Evolutionary conservation across 2,888 invertebrate species (phyloP).

Genomic region (Mechanitis mazaeus): DNA sequence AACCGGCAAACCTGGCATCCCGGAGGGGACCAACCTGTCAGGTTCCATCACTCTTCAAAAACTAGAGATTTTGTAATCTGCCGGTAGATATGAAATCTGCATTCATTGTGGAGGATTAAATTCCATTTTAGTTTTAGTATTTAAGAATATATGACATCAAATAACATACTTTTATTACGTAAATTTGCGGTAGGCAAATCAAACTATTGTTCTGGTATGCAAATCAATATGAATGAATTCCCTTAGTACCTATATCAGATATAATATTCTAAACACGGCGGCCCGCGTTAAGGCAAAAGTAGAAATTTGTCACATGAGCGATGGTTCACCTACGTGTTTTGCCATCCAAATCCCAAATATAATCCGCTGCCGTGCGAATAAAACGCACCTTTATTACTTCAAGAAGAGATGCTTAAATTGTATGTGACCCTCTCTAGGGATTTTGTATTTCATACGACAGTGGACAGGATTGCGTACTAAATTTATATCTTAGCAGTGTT

Average conservation of each 20-base stretch:
- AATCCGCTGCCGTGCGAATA: constrained; percentile 68
- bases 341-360: constrained; percentile 72
- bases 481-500: constrained; percentile 67
- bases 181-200: constrained; percentile 17
- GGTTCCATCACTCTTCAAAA: constrained; percentile 40
- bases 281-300: constrained; percentile 74
- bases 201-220: constrained; percentile 51
- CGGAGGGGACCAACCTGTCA: constrained; percentile 50
- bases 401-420: constrained; percentile 72
- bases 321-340: constrained; percentile 76
- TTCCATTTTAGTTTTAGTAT: background rate
- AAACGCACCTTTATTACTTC: constrained; percentile 76
- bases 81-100: background rate
- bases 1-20: constrained; percentile 61
- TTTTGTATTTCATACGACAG: constrained; percentile 63
- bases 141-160: background rate
- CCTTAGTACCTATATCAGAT: constrained; percentile 52
- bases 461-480: constrained; percentile 60
- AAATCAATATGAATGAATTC: constrained; percentile 68
- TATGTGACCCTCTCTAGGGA: constrained; percentile 55
- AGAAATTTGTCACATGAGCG: constrained; percentile 78
- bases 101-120: background rate
- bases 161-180: background rate
- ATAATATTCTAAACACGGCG: constrained; percentile 74
- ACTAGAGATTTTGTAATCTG: constrained; percentile 7